These are phyloP conservation scores for Falco novaeseelandiae DNA, from an alignment of 2,797 vertebrate genomes.

Conservation along the genomic window DNA sequence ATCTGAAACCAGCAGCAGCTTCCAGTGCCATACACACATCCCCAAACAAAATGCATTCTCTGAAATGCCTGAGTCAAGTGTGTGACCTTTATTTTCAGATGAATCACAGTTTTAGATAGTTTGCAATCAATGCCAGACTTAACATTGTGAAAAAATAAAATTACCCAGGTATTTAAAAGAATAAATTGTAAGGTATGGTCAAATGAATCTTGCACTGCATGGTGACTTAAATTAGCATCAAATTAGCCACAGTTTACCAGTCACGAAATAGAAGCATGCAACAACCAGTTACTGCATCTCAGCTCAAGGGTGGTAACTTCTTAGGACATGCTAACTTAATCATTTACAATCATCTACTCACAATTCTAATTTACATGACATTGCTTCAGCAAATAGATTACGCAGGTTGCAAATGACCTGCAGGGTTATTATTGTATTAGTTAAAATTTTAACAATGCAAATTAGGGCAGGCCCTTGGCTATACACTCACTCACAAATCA, in stretches of 20 bases:
- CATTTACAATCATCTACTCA: slow-evolving; percentile 21
- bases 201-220: neutral
- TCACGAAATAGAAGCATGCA: neutral
- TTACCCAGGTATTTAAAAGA: neutral
- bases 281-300: neutral
- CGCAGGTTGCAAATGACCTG: neutral
- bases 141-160: neutral
- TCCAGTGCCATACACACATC: neutral
- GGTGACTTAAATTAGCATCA: neutral
- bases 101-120: neutral
- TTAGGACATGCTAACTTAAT: slow-evolving; percentile 34
- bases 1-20: neutral
- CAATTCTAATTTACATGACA: slow-evolving; percentile 24
- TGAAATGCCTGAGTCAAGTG: neutral
- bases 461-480: slow-evolving; percentile 36
- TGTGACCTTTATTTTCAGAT: neutral
- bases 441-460: slow-evolving; percentile 61
- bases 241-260: neutral
- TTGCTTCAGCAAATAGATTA: slow-evolving; percentile 36
- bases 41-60: neutral
- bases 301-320: slow-evolving; percentile 10
- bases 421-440: slow-evolving; percentile 38
- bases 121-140: neutral
- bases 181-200: neutral
- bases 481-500: slow-evolving; percentile 30